Base-by-base conservation (phyloP, 2,888 invertebrate genomes). In the Lamproptera curius region DNA sequence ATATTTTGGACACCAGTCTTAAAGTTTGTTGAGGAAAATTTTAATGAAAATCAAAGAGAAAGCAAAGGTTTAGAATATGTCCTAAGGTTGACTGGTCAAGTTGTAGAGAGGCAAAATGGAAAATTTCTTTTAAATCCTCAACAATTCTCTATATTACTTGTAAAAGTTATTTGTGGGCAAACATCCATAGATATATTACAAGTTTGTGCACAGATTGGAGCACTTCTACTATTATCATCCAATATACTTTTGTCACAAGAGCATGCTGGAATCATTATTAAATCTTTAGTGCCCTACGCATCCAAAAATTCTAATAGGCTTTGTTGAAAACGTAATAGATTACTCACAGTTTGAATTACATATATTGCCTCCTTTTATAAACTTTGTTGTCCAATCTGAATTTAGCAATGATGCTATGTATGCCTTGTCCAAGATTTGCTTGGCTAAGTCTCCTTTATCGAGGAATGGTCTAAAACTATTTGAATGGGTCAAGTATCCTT, bases 341-440 rank as follows among this genome's bases (percentile, higher is more conserved):
- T 93, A 92, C 64, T 87, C 92, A 0, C 91, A 92, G 42, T 95
- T 94, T 71, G 94, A 95, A 65, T 87, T 92, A 55, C 84, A 93
- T 23, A 90, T 95, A 52, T 75, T 95, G 42, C 94, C 94, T 0
- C 86, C 89, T 11, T 90, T 93, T 51, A 61, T 94, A 16, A 89
- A 89, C 43, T 90, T 89, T 61, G 90, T 91, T 26, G 62, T 85
- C 13, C 88, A 90, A 41, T 76, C 79, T 0, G 73, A 86, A 47
- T 89, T 92, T 46, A 89, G 91, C 55, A 65, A 69, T 26, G 76
- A 89, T 28, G 87, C 89, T 2, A 80, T 95, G 59, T 75, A 88
- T 37, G 82, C 94, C 16, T 70, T 95, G 11, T 88, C 92, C 0
- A 91, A 91, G 65, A 88, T 96, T 40, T 81, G 95, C 28, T 63